Base-by-base conservation (phyloP, 2,888 invertebrate genomes). In the Neoascia interrupta region DNA sequence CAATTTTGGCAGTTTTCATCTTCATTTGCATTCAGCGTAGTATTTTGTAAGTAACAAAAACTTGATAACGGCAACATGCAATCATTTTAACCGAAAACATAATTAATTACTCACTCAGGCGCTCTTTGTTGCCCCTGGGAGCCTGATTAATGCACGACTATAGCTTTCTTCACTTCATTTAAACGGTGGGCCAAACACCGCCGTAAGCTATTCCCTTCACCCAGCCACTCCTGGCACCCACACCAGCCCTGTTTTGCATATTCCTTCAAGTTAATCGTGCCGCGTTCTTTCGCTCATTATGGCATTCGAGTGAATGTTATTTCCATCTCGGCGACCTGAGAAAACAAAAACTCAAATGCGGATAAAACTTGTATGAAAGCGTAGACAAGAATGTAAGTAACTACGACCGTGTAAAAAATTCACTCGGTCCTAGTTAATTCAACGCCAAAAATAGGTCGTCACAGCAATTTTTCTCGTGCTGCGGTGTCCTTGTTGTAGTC, bases 101-200 rank as follows among this genome's bases (percentile, higher is more conserved):
- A 63, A 75, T 75, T 75, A 75, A 75, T 75, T 70, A 70, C 75
- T 63, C 56, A 61, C 69, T 69, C 49, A 63, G 63, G n/a, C n/a
- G n/a, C n/a, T 36, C 63, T 75, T 56, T 15, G 61, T 37, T 75
- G 63, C 49, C 70, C 49, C 63, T n/a, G 36, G 60, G 54, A 41
- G 21, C 16, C 37, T 75, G 68, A 74, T 74, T 53, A 68, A 68
- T 68, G 60, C 58, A 19, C 51, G 73, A 47, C 68, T 41, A 37
- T 47, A 53, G 60, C 39, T 74, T 68, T 74, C 68, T 68, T 39
- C 74, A 68, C 60, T 74, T 68, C 53, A 74, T 74, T 74, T 60
- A 68, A 53, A 26, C 8, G 51, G 34, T 26, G n/a, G n/a, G n/a
- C 36, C 37, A 13, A 6, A 41, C 19, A n/a, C n/a, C n/a, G n/a